A percentile compares a stretch with the other conserved stretches of the same genome.
Conservation (phyloP, 2,113 vertebrate species). For the Piaya cayana region DNA sequence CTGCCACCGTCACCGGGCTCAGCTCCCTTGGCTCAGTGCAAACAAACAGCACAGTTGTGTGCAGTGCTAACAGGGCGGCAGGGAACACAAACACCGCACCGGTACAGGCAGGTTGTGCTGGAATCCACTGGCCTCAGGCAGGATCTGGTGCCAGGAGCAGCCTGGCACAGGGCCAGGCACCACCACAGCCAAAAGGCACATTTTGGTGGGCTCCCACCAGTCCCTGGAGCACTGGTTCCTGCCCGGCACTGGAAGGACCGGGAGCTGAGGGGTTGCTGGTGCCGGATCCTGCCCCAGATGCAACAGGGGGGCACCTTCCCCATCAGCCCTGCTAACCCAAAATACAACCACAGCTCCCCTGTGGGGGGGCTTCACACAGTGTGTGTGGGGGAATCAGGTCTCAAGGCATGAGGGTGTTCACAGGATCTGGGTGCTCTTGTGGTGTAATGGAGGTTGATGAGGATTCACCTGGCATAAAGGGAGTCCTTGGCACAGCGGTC, state of each 20-base stretch:
- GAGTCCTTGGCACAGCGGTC: too few relatives aligned
- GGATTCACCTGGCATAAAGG: not conserved
- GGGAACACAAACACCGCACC: not conserved
- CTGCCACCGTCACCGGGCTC: rapidly evolving
- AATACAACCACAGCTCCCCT: not conserved
- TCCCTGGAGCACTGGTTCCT: not conserved
- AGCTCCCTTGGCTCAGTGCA: not conserved
- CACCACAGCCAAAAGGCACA: rapidly evolving
- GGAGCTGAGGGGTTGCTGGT: not conserved
- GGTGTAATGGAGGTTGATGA: too few relatives aligned
- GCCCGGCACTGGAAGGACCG: rapidly evolving
- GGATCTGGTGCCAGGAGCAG: not conserved
- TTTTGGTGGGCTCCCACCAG: rapidly evolving
- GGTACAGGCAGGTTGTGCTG: not conserved
- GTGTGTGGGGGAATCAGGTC: too few relatives aligned
- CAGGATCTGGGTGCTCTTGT: not conserved
- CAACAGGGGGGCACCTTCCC: not conserved
- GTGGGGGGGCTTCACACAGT: too few relatives aligned
- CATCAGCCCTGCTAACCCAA: not conserved
- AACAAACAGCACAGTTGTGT: conserved; percentile 2
- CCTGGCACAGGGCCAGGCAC: not conserved
- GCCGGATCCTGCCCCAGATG: rapidly evolving
- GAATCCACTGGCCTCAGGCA: not conserved
- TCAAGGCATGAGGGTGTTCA: too few relatives aligned
- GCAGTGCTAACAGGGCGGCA: conserved; percentile 40